Evolutionary conservation across 2,888 invertebrate species (phyloP).

Genomic region (Thera obeliscata): DNA sequence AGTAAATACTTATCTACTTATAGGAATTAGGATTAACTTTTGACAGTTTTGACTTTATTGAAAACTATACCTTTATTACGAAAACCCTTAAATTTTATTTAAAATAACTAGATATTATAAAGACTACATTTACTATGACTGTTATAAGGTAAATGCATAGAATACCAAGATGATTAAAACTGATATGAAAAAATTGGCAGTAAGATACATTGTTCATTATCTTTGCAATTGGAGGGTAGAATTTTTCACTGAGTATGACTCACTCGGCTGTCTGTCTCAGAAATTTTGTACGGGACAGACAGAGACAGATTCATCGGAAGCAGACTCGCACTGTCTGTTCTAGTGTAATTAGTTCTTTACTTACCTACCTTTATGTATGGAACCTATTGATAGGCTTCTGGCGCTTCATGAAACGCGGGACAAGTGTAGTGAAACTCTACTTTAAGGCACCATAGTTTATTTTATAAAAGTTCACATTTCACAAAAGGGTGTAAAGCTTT

Average conservation of each 20-base stretch:
- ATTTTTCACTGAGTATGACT: too few species aligned
- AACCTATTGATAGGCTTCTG: too few species aligned
- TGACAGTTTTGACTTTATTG: conserved; percentile 5
- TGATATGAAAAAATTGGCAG: conserved; percentile 19
- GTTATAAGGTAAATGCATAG: conserved; percentile 40
- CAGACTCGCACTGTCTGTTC: neutral
- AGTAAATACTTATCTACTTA: conserved; percentile 15
- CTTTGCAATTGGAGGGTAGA: too few species aligned
- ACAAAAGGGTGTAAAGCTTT: neutral
- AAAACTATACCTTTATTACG: neutral
- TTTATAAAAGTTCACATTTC: neutral
- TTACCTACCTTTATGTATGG: too few species aligned
- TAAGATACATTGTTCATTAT: neutral
- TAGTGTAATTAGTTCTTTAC: neutral
- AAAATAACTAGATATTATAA: conserved; percentile 8
- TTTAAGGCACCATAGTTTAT: conserved; percentile 11
- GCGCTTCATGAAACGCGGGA: too few species aligned
- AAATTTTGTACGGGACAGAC: too few species aligned
- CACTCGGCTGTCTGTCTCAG: too few species aligned
- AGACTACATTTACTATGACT: conserved; percentile 39
- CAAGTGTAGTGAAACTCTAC: too few species aligned
- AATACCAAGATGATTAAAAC: conserved; percentile 14
- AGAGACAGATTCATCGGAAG: too few species aligned
- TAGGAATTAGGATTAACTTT: conserved; percentile 10
- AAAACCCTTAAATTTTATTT: conserved; percentile 21